phyloP scores from a whole-genome alignment of 2,888 invertebrate genomes.

The Scrobipalpa costella region DNA sequence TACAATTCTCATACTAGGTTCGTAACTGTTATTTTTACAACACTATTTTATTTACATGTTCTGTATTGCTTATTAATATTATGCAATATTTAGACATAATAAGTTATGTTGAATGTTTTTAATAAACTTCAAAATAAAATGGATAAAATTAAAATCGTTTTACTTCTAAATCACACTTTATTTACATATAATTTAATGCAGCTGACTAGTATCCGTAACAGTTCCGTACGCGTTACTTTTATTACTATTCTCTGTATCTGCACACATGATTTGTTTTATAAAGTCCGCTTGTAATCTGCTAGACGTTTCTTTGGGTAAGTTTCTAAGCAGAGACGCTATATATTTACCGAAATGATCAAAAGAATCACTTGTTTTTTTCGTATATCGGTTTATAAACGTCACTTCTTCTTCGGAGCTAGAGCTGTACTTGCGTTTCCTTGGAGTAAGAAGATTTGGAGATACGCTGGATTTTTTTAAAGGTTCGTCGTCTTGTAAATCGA shows the following conservation, averaged over 20 bases:
- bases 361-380: conserved; percentile 34
- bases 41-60: no score
- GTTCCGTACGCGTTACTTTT: background rate
- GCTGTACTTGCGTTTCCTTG: conserved; percentile 16
- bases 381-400: conserved; percentile 32
- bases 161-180: background rate
- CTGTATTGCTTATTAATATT: no score
- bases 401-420: conserved; percentile 35
- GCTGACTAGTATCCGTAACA: conserved; percentile 2
- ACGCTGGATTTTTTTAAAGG: conserved; percentile 26
- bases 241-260: background rate
- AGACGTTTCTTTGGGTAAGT: conserved; percentile 45
- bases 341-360: conserved; percentile 51
- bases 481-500: conserved; percentile 31
- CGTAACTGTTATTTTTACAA: background rate
- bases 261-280: conserved; percentile 39
- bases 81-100: no score
- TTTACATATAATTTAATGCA: background rate
- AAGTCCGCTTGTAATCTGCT: conserved; percentile 50
- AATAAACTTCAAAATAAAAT: background rate
- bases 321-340: conserved; percentile 44
- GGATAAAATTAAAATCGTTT: background rate
- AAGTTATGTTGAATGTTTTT: background rate
- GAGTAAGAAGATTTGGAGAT: background rate
- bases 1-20: background rate